Evolutionary conservation across 2,113 vertebrate species (phyloP), one percentile per base, ranked within the genome.

Genomic region (Sturnus vulgaris): DNA sequence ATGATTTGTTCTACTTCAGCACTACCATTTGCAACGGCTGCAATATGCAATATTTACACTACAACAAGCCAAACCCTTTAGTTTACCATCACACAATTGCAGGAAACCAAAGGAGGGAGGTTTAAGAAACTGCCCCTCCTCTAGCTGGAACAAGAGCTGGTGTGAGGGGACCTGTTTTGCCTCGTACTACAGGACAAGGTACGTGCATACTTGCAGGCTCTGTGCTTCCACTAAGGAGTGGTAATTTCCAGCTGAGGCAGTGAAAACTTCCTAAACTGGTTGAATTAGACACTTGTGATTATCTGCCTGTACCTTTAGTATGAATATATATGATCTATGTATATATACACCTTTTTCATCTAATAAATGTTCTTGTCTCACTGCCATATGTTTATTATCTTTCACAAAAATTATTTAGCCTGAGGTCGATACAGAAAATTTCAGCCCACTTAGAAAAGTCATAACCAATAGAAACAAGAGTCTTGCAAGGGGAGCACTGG

Each of bases 181-280:
- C 23, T 33, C 5, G n/a, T 53, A 11, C 49, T 73, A 55, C 14
- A 70, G 65, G 33, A 77, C 30, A 53, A 66, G 42, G 59, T 80
- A 77, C 0, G 5, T 92, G 88, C 71, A 33, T 3, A 35, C 42
- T 92, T 7, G 2, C 70, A 80, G 84, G 44, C 46, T 86, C 64
- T 63, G 42, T 80, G 59, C 64, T 73, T 71, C 50, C 5, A 8
- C 33, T 42, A 55, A 85, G 79, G 53, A 80, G 37, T 53, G 46
- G 59, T 42, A 69, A 73, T 72, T 94, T 80, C 75, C 85, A 95
- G n/a, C 55, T 73, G 33, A 92, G 82, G 28, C 70, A 90, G 46
- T 39, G 71, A 70, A 88, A 90, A 77, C 35, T 86, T 92, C 50
- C 59, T 77, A 39, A 93, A 73, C 9, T 33, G 55, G 39, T 4